phyloP scores from a whole-genome alignment of 2,888 invertebrate species.

The Loripinus fragilis region DNA sequence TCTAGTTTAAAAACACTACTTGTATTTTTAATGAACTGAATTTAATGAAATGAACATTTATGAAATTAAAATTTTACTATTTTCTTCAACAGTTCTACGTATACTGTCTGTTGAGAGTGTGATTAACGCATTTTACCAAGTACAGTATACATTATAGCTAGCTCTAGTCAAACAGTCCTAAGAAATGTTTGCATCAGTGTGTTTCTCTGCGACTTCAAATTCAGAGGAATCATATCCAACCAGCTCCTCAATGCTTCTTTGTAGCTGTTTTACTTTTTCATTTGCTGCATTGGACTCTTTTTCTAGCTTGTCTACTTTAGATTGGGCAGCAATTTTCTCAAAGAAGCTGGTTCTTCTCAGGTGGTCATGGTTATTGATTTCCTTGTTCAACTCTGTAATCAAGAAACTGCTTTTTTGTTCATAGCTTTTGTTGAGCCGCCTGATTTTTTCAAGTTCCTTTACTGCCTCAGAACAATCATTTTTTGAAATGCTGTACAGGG shows the following conservation, averaged over 20 bases:
- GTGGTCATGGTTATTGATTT: not conserved
- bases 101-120: no score
- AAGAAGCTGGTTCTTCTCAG: not conserved
- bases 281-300: no score
- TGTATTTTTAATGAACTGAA: no score
- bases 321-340: not conserved
- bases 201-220: no score
- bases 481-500: not conserved
- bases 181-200: no score
- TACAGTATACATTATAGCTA: no score
- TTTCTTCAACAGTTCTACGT: no score
- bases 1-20: no score
- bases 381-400: slow-evolving; percentile 7
- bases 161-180: no score
- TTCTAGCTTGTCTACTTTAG: slow-evolving; percentile 1
- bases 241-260: slow-evolving; percentile 10
- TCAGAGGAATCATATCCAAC: slow-evolving; percentile 3
- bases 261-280: not conserved
- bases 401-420: not conserved
- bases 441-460: slow-evolving; percentile 1
- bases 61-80: no score
- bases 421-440: not conserved
- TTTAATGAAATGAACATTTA: no score
- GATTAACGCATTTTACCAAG: no score
- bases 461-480: not conserved